phyloP scores from a whole-genome alignment of 2,113 vertebrate genomes.

The Cheilinus undulatus region DNA sequence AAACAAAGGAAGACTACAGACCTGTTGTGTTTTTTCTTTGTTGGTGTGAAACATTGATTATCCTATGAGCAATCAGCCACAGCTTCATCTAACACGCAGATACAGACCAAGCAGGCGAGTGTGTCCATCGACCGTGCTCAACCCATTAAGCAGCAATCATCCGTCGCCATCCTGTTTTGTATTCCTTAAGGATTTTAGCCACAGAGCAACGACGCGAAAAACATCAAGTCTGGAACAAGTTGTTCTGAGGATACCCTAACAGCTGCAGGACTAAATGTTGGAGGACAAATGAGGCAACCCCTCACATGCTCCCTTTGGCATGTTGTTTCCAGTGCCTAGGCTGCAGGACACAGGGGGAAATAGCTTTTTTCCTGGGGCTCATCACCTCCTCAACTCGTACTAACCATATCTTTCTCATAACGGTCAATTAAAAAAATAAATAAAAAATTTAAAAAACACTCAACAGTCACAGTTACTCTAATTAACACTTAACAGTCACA shows the following conservation, averaged over 20 bases:
- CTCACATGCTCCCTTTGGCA: no score
- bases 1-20: constrained; percentile 15
- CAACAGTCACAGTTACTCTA: no score
- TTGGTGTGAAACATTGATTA: constrained; percentile 45
- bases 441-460: no score
- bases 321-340: no score
- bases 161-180: constrained; percentile 31
- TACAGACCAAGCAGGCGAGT: background rate
- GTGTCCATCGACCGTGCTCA: constrained; percentile 33
- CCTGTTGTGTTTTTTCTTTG: background rate
- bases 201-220: background rate
- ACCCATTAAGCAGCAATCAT: constrained; percentile 44
- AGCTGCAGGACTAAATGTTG: background rate
- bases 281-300: background rate
- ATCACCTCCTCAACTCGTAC: no score
- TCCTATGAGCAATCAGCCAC: constrained; percentile 37
- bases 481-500: no score
- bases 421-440: no score
- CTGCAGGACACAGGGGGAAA: no score
- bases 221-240: constrained; percentile 1
- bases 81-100: constrained; percentile 30
- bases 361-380: no score
- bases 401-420: no score
- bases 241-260: constrained; percentile 6
- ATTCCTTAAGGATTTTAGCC: constrained; percentile 34